phyloP scores from a whole-genome alignment of 2,888 invertebrate genomes.

The Yponomeuta plumbellus region DNA sequence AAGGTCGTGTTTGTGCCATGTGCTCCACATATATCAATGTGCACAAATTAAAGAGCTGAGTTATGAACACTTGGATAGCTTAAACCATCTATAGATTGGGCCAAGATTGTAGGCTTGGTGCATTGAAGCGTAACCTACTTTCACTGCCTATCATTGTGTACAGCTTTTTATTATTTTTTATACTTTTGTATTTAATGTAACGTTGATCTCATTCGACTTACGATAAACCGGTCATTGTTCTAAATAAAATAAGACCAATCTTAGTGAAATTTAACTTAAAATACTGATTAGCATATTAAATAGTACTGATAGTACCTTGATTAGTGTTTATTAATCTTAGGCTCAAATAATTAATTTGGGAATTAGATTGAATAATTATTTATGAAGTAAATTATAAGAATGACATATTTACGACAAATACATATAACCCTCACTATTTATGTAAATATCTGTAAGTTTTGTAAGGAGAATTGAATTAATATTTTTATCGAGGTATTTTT shows the following conservation, averaged over 20 bases:
- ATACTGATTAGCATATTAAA: background rate
- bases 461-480: slow-evolving; percentile 62
- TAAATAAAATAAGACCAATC: background rate
- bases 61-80: background rate
- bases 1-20: background rate
- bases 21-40: background rate
- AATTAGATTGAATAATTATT: background rate
- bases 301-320: background rate
- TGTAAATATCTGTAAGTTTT: slow-evolving; percentile 32
- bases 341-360: slow-evolving; percentile 6
- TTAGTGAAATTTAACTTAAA: background rate
- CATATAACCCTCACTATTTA: slow-evolving; percentile 7
- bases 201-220: background rate
- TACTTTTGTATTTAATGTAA: background rate
- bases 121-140: slow-evolving; percentile 1
- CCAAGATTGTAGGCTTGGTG: slow-evolving; percentile 1
- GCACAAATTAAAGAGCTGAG: background rate
- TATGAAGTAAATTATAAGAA: background rate
- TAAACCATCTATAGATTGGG: background rate
- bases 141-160: slow-evolving; percentile 11
- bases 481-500: slow-evolving; percentile 70
- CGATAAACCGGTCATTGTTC: background rate
- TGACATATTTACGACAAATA: background rate
- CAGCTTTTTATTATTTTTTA: background rate
- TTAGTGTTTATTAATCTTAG: background rate